Evolutionary conservation across 2,888 invertebrate genomes (phyloP).

Genomic region (Oscheius sp.): DNA sequence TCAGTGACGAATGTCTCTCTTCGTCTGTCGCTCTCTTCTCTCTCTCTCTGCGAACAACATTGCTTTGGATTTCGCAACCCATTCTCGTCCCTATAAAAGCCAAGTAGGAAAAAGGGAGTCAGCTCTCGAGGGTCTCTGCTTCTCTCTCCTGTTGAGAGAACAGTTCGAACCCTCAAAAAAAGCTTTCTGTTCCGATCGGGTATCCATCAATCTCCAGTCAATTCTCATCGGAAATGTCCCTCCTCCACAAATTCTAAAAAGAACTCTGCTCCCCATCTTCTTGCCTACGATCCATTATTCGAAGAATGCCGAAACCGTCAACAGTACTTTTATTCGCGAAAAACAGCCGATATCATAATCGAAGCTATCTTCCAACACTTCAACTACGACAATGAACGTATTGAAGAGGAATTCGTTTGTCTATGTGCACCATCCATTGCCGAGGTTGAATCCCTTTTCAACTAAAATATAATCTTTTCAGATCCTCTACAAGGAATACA

Average conservation of each 20-base stretch:
- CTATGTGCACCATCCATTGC: constrained; percentile 15
- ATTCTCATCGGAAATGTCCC: neutral
- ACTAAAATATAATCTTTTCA: neutral
- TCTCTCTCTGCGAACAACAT: neutral
- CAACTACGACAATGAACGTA: constrained; percentile 1
- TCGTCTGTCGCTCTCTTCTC: neutral
- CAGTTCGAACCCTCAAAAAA: neutral
- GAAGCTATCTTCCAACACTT: constrained; percentile 7
- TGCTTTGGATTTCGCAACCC: constrained; percentile 3
- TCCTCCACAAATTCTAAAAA: neutral
- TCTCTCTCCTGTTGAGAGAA: neutral
- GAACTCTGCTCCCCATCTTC: neutral
- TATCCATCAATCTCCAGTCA: neutral
- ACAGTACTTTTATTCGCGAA: constrained; percentile 10
- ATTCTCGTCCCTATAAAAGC: neutral
- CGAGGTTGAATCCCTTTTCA: neutral
- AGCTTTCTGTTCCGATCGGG: constrained; percentile 4
- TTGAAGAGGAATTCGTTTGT: constrained; percentile 8
- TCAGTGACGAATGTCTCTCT: neutral
- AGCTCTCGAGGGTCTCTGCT: constrained; percentile 2
- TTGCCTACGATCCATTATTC: neutral
- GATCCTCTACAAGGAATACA: constrained; percentile 4
- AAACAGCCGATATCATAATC: constrained; percentile 15
- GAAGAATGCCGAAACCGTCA: constrained; percentile 2
- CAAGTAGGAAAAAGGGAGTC: neutral